A percentile compares a stretch with the other conserved stretches of the same genome.
phyloP scores from a whole-genome alignment of 23 tunicate genomes.

The Oikopleura albicans region DNA sequence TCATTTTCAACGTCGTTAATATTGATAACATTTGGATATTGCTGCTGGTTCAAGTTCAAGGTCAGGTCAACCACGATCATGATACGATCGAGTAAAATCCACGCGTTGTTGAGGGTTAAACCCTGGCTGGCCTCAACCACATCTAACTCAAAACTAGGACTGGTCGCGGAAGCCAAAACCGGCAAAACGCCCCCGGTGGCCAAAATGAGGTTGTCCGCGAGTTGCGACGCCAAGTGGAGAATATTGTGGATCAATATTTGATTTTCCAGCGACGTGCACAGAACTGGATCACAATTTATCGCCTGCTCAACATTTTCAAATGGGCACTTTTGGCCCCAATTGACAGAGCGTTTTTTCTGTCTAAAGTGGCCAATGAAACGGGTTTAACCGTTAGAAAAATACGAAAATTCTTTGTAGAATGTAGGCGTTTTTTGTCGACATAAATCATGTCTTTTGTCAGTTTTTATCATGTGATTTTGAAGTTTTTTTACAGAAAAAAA shows the following conservation, averaged over 20 bases:
- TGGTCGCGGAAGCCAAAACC: slow-evolving; percentile 79
- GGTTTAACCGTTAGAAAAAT: no score
- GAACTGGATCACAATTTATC: neutral
- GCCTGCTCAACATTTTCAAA: no score
- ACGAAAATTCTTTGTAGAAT: no score
- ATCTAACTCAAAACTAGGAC: slow-evolving; percentile 82
- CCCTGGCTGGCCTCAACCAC: slow-evolving; percentile 74
- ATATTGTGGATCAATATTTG: slow-evolving; percentile 68
- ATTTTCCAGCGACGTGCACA: slow-evolving; percentile 25
- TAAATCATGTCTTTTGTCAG: no score
- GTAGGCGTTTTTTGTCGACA: no score
- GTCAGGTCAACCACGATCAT: slow-evolving; percentile 33
- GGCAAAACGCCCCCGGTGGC: slow-evolving; percentile 97
- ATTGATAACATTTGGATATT: neutral
- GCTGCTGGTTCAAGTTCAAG: neutral
- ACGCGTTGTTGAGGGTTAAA: slow-evolving; percentile 44
- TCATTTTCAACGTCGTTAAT: slow-evolving; percentile 54
- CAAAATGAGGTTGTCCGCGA: slow-evolving; percentile 59
- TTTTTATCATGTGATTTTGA: no score
- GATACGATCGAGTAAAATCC: slow-evolving; percentile 55
- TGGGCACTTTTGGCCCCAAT: no score
- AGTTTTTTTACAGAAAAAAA: no score
- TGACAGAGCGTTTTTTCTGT: no score
- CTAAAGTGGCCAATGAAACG: no score
- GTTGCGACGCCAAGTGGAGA: slow-evolving; percentile 64